phyloP scores from a whole-genome alignment of 2,888 invertebrate species.

The Amphimallon solstitiale region DNA sequence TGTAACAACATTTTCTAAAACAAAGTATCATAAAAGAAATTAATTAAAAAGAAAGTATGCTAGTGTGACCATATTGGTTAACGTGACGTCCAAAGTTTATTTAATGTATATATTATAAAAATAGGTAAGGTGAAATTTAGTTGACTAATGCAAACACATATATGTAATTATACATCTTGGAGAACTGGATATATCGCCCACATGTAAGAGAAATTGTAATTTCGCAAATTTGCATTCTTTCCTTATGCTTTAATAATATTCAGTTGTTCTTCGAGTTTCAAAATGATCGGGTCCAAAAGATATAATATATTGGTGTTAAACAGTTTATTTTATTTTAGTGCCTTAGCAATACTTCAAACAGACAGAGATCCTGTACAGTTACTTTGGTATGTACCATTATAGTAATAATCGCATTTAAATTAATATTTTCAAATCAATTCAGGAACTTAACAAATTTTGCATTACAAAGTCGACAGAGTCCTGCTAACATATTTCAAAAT shows the following conservation, averaged over 20 bases:
- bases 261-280: not conserved
- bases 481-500: not conserved
- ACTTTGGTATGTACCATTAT: conserved; percentile 3
- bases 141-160: not conserved
- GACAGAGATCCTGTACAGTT: not conserved
- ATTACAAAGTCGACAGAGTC: not conserved
- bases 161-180: conserved; percentile 11
- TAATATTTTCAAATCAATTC: not conserved
- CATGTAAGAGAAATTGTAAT: not conserved
- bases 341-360: not conserved
- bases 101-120: no score
- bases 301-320: not conserved
- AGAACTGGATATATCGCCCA: not conserved
- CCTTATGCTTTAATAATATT: not conserved
- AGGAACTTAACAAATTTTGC: conserved; percentile 23
- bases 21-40: no score
- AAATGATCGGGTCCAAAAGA: not conserved
- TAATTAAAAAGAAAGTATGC: no score
- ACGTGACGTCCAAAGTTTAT: no score
- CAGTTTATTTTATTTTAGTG: not conserved
- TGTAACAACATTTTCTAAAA: no score
- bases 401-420: not conserved
- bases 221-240: not conserved
- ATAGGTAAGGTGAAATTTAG: conserved; percentile 8
- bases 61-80: no score